Base-by-base conservation (phyloP, 2,797 vertebrate species). In the Epinephelus coioides region DNA sequence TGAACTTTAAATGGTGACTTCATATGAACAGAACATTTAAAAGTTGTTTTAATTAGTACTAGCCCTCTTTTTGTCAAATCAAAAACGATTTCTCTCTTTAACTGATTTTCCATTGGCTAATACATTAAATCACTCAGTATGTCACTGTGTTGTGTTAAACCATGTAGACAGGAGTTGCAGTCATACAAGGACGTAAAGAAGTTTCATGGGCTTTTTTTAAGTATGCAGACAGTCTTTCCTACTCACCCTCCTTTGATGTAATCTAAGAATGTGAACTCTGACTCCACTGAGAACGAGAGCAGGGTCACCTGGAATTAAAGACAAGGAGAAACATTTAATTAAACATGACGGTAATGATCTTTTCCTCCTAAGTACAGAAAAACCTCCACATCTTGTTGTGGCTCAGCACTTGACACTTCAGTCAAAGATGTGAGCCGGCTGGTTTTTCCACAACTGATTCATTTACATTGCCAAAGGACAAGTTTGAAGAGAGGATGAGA, bases 161-260 rank as follows among this genome's bases (percentile, higher is more conserved):
- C 34, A 8, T 21, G 19, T 43, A 9, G 62, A 46, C 8, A 54
- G 57, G 17, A 71, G n/a, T 30, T 7, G 13, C 17, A 56, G 38
- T 55, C 67, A 57, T 10, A 27, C 6, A 34, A 25, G 9, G 2
- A 15, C 44, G 4, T 40, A 40, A 43, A 50, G 12, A 67, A 34
- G 34, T 69, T 81, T 53, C 8, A 43, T 60, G 8, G 34, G 6
- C 34, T 66, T 75, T 78, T 19, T 54, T 55, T 44, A 49, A 51
- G 11, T 15, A 43, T 73, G 34, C 47, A 69, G 47, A 63, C 11
- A 4, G n/a, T 46, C 38, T 7, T 59, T 72, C 15, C 40, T 69
- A 94, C 97, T 97, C 92, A 98, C 98, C 97, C 98, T 92, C 98
- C 98, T 95, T 97, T 97, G 92, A 99, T 99, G 94, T 98, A 99